Evolutionary conservation across 2,113 vertebrate species (phyloP).

Genomic region (Festucalex cinctus): DNA sequence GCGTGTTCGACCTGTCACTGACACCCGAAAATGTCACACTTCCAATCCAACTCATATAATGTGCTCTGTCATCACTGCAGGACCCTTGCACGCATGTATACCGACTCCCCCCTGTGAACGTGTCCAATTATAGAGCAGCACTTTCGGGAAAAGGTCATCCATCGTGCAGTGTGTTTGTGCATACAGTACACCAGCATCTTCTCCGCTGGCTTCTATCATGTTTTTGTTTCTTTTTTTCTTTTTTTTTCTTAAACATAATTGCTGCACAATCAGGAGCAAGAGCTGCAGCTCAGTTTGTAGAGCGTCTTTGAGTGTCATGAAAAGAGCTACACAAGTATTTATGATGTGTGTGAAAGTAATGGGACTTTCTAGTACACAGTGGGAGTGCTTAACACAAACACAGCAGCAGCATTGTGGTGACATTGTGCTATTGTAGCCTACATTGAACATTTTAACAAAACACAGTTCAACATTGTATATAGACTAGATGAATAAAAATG

Average conservation of each 20-base stretch:
- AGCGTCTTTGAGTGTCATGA: neutral
- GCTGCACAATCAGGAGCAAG: neutral
- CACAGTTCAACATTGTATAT: too few species aligned
- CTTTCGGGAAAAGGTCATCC: slow-evolving; percentile 52
- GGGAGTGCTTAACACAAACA: too few species aligned
- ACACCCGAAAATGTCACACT: slow-evolving; percentile 47
- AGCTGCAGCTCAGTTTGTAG: neutral
- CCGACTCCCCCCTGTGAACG: slow-evolving; percentile 29
- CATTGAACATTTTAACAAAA: too few species aligned
- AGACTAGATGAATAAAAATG: too few species aligned
- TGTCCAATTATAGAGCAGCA: slow-evolving; percentile 51
- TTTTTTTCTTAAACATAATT: neutral
- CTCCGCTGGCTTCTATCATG: neutral
- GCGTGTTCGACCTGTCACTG: slow-evolving; percentile 8
- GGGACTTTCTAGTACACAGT: too few species aligned
- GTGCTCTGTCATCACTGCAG: slow-evolving; percentile 13
- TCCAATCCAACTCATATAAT: slow-evolving; percentile 34
- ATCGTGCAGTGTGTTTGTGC: neutral
- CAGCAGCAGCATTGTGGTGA: too few species aligned
- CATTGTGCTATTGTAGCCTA: too few species aligned
- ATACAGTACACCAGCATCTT: neutral
- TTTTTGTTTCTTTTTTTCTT: slow-evolving; percentile 29
- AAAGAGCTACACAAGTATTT: neutral
- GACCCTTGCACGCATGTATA: neutral
- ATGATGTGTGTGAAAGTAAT: neutral